Percentiles rank a stretch among this genome's conserved stretches.
phyloP scores from a whole-genome alignment of 1,140 invertebrate genomes.

The Drosophila carrolli region DNA sequence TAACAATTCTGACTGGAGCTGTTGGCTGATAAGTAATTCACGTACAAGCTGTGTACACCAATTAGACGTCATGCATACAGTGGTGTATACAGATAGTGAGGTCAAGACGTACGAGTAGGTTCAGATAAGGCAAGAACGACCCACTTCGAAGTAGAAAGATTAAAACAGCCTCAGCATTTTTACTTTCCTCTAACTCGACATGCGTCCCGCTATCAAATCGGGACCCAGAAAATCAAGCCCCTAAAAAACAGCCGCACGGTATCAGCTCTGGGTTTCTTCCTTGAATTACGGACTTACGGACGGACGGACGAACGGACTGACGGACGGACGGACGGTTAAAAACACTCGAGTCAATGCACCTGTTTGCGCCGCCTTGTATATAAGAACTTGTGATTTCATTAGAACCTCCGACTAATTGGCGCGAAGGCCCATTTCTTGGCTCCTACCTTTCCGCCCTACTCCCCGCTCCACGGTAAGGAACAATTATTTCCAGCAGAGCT shows the following conservation, averaged over 20 bases:
- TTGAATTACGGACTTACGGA: constrained; percentile 20
- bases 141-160: constrained; percentile 22
- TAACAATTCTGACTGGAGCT: constrained; percentile 1
- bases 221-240: constrained; percentile 17
- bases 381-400: constrained; percentile 8
- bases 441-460: neutral
- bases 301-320: too few species aligned
- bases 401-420: constrained; percentile 1
- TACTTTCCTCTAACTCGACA: neutral
- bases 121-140: constrained; percentile 23
- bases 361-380: neutral
- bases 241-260: constrained; percentile 4
- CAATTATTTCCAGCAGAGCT: constrained; percentile 19
- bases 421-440: constrained; percentile 3
- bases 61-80: constrained; percentile 6
- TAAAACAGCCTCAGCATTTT: constrained; percentile 10
- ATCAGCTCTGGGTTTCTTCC: constrained; percentile 18
- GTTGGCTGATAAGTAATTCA: constrained; percentile 5
- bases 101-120: constrained; percentile 9
- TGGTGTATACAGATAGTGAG: constrained; percentile 1
- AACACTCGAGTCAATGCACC: constrained; percentile 32
- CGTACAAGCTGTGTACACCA: constrained; percentile 3
- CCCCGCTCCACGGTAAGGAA: neutral
- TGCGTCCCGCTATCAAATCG: constrained; percentile 19
- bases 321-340: neutral